Base-by-base conservation (phyloP, 1,140 invertebrate species). In the Cydia splendana region DNA sequence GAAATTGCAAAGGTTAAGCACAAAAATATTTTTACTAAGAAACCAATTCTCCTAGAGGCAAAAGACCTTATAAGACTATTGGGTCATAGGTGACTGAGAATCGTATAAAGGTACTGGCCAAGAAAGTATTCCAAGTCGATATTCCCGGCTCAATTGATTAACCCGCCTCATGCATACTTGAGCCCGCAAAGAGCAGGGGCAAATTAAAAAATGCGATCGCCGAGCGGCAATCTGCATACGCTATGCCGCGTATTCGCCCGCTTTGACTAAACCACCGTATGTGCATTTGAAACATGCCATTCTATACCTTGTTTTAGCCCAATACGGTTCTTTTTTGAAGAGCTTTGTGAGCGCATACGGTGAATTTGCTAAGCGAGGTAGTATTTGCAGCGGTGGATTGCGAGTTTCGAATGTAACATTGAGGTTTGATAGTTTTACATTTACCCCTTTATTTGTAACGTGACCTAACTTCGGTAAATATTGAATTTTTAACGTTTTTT, bases 361-460 rank as follows among this genome's bases (percentile, higher is more conserved):
- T 62, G 20, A 62, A 62, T 62, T 6, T 53, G 20, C 6, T 62
- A 24, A 20, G 7, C 18, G 20, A 4, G 20, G 20, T 24, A 62
- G 57, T 62, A 62, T 62, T 62, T 62, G 57, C 57, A 18, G 57
- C 53, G 53, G 53, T 62, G 57, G 18, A 62, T 62, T 62, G 57
- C 15, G 15, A 20, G 57, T 62, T 62, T 62, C 57, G 57, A 24
- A 24, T 62, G 57, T 62, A 24, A 62, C 20, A 18, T 62, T 24
- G 20, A 24, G 57, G 57, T 62, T 62, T 62, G 57, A 62, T 62
- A 62, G 57, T 62, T 62, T 62, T 10, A 62, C 57, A 20, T 24
- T 62, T 62, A 24, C 15, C 18, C 18, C 12, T 24, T 62, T 62
- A 10, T 9, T 62, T 62, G 6, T 20, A n/a, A 12, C 51, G 15